Evolutionary conservation across 2,797 vertebrate genomes (phyloP).

Genomic region (Arremon aurantiirostris): DNA sequence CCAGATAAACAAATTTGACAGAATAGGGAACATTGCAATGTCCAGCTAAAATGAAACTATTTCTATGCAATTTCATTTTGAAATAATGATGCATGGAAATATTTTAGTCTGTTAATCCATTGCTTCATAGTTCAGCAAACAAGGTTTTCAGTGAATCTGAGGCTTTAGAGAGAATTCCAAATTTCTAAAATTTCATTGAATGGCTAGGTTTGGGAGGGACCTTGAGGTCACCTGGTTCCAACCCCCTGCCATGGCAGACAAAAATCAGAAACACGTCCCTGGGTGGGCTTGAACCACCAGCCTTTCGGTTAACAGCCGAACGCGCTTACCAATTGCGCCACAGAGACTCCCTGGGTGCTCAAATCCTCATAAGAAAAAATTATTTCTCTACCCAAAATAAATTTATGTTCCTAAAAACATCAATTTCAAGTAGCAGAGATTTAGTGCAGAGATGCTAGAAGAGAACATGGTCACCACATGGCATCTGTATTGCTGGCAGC

Average conservation of each 20-base stretch:
- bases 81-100: neutral
- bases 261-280: slow-evolving; percentile 41
- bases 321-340: slow-evolving; percentile 78
- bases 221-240: fast-evolving
- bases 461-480: neutral
- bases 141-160: neutral
- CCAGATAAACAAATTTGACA: neutral
- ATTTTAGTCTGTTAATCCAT: neutral
- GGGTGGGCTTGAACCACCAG: slow-evolving; percentile 81
- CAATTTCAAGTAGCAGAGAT: neutral
- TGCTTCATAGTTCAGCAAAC: neutral
- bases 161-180: neutral
- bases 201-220: neutral
- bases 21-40: neutral
- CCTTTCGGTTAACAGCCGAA: slow-evolving; percentile 80
- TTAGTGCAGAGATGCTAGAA: neutral
- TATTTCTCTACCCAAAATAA: neutral
- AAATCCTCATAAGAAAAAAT: neutral
- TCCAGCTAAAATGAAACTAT: neutral
- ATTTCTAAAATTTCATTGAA: neutral
- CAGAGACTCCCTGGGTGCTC: slow-evolving; percentile 55
- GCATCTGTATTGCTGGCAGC: neutral
- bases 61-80: neutral
- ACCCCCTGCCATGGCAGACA: fast-evolving
- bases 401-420: neutral